phyloP scores from a whole-genome alignment of 2,113 vertebrate genomes.

The Charadrius vociferus region DNA sequence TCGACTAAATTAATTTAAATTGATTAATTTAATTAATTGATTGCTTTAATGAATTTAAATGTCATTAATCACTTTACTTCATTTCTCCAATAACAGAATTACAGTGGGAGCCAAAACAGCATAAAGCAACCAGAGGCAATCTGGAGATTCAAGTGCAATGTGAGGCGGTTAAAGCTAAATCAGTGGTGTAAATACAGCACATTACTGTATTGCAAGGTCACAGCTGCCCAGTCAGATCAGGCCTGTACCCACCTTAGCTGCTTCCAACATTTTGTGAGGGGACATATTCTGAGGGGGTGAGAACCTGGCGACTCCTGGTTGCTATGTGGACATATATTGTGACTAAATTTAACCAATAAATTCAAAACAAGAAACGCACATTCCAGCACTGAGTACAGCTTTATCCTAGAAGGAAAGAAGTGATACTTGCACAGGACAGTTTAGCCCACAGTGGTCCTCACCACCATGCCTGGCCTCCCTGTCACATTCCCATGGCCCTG shows the following conservation, averaged over 20 bases:
- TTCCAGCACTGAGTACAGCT: not conserved
- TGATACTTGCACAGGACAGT: not conserved
- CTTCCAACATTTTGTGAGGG: not conserved
- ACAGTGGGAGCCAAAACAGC: not conserved
- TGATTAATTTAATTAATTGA: conserved; percentile 29
- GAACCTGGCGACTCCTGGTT: not conserved
- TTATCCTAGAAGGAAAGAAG: not conserved
- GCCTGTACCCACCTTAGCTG: not conserved
- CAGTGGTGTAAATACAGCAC: not conserved
- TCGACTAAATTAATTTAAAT: not conserved
- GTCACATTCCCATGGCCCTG: not conserved
- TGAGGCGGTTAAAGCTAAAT: not conserved
- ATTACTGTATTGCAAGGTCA: not conserved
- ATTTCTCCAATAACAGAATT: not conserved
- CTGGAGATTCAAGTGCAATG: not conserved
- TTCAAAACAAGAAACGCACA: not conserved
- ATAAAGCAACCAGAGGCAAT: not conserved
- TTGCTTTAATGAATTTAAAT: conserved; percentile 44
- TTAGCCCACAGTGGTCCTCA: not conserved
- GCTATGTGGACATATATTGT: not conserved
- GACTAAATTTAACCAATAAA: not conserved
- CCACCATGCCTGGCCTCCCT: not conserved
- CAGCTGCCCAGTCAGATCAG: accelerated
- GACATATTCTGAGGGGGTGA: not conserved
- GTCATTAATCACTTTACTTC: conserved; percentile 31